A percentile compares a stretch with the other conserved stretches of the same genome.
phyloP scores from a whole-genome alignment of 2,888 invertebrate species.

The Andrena hattorfiana region DNA sequence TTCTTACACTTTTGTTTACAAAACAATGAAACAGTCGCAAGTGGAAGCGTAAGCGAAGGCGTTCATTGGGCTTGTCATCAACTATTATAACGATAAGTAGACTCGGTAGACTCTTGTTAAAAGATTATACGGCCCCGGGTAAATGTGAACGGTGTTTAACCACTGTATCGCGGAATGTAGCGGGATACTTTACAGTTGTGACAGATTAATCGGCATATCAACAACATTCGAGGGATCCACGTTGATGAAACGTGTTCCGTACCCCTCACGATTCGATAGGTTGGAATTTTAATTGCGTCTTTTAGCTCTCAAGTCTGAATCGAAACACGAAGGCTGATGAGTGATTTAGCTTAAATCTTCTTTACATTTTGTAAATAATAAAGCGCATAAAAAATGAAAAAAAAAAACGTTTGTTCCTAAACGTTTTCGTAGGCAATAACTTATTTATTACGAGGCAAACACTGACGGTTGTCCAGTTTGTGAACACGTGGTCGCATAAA shows the following conservation, averaged over 20 bases:
- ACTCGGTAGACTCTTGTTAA: no score
- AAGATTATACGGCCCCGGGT: background rate
- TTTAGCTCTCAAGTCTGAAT: conserved; percentile 51
- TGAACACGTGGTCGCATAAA: background rate
- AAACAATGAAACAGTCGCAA: no score
- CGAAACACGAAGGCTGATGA: conserved; percentile 51
- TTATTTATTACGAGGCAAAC: conserved; percentile 79
- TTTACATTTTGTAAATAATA: conserved; percentile 82
- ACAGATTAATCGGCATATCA: conserved; percentile 79
- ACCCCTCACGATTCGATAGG: conserved; percentile 26
- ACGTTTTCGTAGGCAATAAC: conserved; percentile 82
- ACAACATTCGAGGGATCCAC: conserved; percentile 52
- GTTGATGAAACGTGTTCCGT: conserved; percentile 14
- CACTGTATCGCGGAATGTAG: conserved; percentile 43
- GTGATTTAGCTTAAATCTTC: conserved; percentile 70
- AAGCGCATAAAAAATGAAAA: conserved; percentile 35
- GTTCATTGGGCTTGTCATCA: no score
- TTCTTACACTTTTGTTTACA: no score
- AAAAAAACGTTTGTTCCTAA: conserved; percentile 53
- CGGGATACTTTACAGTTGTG: conserved; percentile 68
- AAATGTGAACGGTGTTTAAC: background rate
- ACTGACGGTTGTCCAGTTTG: conserved; percentile 22
- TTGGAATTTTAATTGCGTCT: conserved; percentile 45
- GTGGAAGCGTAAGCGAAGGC: no score
- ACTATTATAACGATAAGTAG: no score